A percentile compares a stretch with the other conserved stretches of the same genome.
Evolutionary conservation across 2,113 vertebrate genomes (phyloP).

Genomic region (Phasianus colchicus): DNA sequence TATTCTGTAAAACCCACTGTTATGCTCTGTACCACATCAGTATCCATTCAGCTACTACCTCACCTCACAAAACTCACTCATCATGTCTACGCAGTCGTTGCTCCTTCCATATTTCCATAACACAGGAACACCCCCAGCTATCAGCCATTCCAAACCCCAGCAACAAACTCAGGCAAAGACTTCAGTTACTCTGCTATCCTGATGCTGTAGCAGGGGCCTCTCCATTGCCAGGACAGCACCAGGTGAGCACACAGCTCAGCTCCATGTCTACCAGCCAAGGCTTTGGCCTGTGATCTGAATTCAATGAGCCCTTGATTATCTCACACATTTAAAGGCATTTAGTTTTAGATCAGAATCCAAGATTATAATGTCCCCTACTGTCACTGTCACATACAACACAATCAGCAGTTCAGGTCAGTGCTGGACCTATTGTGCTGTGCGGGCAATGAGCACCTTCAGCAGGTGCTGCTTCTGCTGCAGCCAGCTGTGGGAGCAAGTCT

Average conservation of each 20-base stretch:
- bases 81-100: fast-evolving
- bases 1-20: fast-evolving
- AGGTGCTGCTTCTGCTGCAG: not conserved
- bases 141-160: not conserved
- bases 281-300: not conserved
- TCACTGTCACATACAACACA: not conserved
- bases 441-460: not conserved
- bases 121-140: not conserved
- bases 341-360: not conserved
- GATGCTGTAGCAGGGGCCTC: too few species aligned
- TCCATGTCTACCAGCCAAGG: too few species aligned
- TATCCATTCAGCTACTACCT: not conserved
- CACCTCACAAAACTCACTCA: not conserved
- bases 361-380: not conserved
- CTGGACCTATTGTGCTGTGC: fast-evolving
- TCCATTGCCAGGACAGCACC: not conserved
- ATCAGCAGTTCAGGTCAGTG: fast-evolving
- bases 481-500: not conserved
- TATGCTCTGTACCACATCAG: fast-evolving
- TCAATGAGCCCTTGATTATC: fast-evolving
- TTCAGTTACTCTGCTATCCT: too few species aligned
- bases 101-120: not conserved
- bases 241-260: fast-evolving
- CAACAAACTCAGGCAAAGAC: too few species aligned
- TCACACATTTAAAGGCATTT: not conserved